Percentiles rank a stretch among this genome's conserved stretches.
These are phyloP conservation scores for Mallotus villosus DNA, from an alignment of 2,797 vertebrate species.

Conservation along the genomic window DNA sequence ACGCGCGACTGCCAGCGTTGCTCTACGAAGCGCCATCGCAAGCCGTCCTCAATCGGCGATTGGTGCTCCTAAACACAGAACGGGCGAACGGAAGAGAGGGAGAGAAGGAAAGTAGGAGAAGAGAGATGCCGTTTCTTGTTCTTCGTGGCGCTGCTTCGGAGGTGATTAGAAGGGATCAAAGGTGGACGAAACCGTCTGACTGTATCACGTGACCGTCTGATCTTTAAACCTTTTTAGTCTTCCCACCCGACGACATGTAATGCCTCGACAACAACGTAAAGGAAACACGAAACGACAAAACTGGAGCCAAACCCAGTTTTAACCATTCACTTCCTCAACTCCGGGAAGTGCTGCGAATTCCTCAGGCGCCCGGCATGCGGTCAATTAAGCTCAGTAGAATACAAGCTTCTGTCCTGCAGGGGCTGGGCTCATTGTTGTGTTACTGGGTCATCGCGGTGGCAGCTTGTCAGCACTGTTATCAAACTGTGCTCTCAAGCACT, in stretches of 20 bases:
- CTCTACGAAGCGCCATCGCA: too few relatives aligned
- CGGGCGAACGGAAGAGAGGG: background rate
- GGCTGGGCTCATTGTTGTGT: conserved; percentile 4
- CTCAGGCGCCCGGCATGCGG: too few relatives aligned
- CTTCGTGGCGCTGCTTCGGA: background rate
- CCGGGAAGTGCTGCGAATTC: too few relatives aligned
- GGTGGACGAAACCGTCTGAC: conserved; percentile 26
- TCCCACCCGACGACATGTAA: too few relatives aligned
- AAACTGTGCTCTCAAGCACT: background rate
- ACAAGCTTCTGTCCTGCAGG: background rate
- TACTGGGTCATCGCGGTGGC: conserved; percentile 17
- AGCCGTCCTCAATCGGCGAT: too few relatives aligned
- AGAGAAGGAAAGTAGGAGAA: background rate
- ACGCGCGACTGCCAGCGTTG: too few relatives aligned
- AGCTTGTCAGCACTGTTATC: background rate
- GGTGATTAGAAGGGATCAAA: conserved; percentile 26
- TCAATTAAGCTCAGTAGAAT: too few relatives aligned
- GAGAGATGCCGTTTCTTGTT: background rate
- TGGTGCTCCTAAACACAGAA: background rate
- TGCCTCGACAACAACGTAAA: too few relatives aligned
- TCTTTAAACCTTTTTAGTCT: background rate
- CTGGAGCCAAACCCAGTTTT: background rate
- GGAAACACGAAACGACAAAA: too few relatives aligned
- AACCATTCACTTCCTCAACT: too few relatives aligned
- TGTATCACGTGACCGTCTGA: conserved; percentile 47